Evolutionary conservation across 1,140 invertebrate species (phyloP).

Genomic region (Drosophila arawakana): DNA sequence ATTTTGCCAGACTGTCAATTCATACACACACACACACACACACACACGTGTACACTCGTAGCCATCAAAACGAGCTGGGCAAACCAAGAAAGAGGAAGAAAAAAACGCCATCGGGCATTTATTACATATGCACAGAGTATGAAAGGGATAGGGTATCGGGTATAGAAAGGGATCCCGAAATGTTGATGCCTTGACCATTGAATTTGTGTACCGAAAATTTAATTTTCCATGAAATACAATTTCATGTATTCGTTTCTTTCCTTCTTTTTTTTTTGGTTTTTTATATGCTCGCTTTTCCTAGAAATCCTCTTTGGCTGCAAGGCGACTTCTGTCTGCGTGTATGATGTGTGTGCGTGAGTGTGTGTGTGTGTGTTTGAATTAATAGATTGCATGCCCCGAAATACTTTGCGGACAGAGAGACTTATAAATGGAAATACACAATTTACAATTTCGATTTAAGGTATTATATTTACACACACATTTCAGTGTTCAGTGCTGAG

Average conservation of each 20-base stretch:
- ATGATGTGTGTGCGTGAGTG: constrained; percentile 1
- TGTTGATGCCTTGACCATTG: constrained; percentile 57
- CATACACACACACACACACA: constrained; percentile 8
- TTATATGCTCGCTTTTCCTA: constrained; percentile 24
- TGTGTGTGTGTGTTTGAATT: constrained; percentile 57
- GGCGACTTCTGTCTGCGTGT: constrained; percentile 7
- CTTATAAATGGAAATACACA: constrained; percentile 53
- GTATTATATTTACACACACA: constrained; percentile 47
- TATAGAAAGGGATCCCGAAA: constrained; percentile 19
- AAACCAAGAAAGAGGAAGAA: constrained; percentile 29
- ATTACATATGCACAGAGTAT: constrained; percentile 40
- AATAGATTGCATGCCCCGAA: constrained; percentile 58
- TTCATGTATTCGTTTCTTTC: constrained; percentile 4
- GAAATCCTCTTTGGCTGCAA: constrained; percentile 38
- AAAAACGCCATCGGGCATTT: constrained; percentile 39
- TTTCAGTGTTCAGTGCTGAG: constrained; percentile 22
- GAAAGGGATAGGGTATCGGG: neutral
- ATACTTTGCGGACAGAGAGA: constrained; percentile 19
- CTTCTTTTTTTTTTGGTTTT: neutral
- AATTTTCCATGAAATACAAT: constrained; percentile 60
- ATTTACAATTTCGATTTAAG: constrained; percentile 71
- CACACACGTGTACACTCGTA: neutral
- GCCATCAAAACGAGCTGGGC: constrained; percentile 43
- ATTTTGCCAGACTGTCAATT: constrained; percentile 28
- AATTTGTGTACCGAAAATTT: constrained; percentile 53